Conservation (phyloP, 2,113 vertebrate species). For the Leptosomus discolor region DNA sequence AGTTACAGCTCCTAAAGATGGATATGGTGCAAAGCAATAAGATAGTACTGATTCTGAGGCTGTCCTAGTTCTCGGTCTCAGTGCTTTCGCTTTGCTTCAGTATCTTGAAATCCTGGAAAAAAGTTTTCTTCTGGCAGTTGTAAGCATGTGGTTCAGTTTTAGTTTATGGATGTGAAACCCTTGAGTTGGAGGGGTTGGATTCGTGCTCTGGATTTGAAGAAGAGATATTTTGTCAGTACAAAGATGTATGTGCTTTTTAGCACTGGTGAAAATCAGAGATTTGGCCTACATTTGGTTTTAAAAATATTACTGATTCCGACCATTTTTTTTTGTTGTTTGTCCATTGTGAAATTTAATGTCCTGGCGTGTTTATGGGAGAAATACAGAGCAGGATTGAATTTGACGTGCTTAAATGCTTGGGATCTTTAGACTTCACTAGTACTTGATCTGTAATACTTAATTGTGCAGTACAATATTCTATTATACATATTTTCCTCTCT, state of each 20-base stretch:
- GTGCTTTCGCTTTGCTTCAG: background rate
- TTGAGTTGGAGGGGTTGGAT: background rate
- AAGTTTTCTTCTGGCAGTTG: background rate
- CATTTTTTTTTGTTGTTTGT: background rate
- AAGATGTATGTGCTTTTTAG: background rate
- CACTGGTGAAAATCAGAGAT: background rate
- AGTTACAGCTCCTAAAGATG: background rate
- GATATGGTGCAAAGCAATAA: background rate
- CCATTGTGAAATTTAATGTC: background rate
- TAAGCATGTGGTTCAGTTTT: background rate
- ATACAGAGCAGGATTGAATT: background rate
- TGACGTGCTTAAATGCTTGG: background rate
- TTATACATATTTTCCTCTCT: background rate
- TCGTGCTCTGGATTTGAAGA: background rate
- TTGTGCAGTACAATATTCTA: background rate
- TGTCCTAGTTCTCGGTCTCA: rapidly evolving
- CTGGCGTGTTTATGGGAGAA: background rate
- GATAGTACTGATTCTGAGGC: background rate
- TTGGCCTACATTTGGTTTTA: background rate
- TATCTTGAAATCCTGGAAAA: background rate
- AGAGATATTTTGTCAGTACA: background rate
- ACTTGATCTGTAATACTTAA: background rate
- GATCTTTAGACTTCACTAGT: background rate
- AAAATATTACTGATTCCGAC: background rate
- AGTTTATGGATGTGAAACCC: background rate